These are phyloP conservation scores for Silurus glanis DNA, from an alignment of 2,113 vertebrate genomes.

Conservation along the genomic window DNA sequence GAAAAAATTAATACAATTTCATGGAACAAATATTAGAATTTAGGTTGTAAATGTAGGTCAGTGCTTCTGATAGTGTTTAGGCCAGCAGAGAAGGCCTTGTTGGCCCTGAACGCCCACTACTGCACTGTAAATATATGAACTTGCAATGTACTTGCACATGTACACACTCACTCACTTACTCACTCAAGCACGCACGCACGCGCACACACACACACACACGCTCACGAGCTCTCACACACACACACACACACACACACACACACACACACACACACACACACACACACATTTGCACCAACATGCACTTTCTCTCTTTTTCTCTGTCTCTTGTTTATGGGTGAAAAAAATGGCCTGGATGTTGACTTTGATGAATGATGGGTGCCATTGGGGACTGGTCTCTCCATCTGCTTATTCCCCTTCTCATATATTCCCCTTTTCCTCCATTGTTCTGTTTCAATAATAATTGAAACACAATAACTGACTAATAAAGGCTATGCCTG, in stretches of 20 bases:
- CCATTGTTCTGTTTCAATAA: constrained; percentile 21
- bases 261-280: constrained; percentile 24
- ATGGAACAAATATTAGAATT: too few species aligned
- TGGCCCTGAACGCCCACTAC: too few species aligned
- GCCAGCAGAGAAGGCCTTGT: too few species aligned
- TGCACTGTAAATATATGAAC: not conserved
- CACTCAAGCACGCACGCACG: not conserved
- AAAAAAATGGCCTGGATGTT: constrained; percentile 76
- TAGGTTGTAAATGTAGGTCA: too few species aligned
- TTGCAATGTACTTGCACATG: not conserved
- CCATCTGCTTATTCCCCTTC: constrained; percentile 75
- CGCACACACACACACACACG: not conserved
- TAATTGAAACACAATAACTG: constrained; percentile 7
- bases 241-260: constrained; percentile 20
- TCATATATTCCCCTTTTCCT: not conserved
- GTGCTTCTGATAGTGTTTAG: too few species aligned
- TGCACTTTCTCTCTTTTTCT: constrained; percentile 17
- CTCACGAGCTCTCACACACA: not conserved
- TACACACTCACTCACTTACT: not conserved
- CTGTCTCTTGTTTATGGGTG: constrained; percentile 47
- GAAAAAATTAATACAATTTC: too few species aligned
- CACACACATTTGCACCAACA: constrained; percentile 25
- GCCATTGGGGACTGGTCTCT: constrained; percentile 74
- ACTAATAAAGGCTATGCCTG: not conserved
- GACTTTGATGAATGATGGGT: constrained; percentile 82